These are phyloP conservation scores for Poeciliopsis paucimaculata DNA, from an alignment of 2,797 vertebrate species.

Conservation along the genomic window DNA sequence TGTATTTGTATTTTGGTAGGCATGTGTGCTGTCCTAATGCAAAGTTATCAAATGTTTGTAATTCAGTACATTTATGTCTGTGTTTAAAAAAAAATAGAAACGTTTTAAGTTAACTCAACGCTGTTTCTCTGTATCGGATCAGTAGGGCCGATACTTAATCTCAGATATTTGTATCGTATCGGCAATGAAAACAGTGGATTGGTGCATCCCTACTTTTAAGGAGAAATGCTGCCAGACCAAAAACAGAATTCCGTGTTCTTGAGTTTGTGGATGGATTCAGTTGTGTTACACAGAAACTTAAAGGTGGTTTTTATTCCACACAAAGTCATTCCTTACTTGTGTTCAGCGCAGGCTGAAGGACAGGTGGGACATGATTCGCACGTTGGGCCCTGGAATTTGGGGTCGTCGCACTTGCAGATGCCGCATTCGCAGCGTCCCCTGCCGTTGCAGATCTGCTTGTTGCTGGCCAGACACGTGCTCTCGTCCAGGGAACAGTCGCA, in stretches of 20 bases:
- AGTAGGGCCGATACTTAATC: too few species aligned
- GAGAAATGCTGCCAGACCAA: too few species aligned
- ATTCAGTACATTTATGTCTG: too few species aligned
- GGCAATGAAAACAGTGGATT: too few species aligned
- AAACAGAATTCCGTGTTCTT: not conserved
- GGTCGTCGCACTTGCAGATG: conserved; percentile 90
- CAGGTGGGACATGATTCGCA: conserved; percentile 97
- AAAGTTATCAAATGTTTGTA: too few species aligned
- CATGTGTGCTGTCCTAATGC: too few species aligned
- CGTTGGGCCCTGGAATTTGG: conserved; percentile 95
- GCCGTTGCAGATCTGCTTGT: conserved; percentile 93
- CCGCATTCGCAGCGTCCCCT: conserved; percentile 91
- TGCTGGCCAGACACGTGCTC: conserved; percentile 85
- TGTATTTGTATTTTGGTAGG: too few species aligned
- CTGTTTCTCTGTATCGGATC: too few species aligned
- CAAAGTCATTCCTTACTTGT: conserved; percentile 85
- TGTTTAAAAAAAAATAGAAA: too few species aligned
- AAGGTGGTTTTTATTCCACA: not conserved
- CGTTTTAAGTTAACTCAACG: too few species aligned
- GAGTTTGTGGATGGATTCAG: not conserved
- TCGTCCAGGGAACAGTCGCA: conserved; percentile 93
- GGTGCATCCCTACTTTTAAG: too few species aligned
- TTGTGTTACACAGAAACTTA: not conserved
- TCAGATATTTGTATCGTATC: too few species aligned
- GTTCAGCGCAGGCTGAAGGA: conserved; percentile 90